Base-by-base conservation (phyloP, 2,888 invertebrate species). In the Phengaris arion region DNA sequence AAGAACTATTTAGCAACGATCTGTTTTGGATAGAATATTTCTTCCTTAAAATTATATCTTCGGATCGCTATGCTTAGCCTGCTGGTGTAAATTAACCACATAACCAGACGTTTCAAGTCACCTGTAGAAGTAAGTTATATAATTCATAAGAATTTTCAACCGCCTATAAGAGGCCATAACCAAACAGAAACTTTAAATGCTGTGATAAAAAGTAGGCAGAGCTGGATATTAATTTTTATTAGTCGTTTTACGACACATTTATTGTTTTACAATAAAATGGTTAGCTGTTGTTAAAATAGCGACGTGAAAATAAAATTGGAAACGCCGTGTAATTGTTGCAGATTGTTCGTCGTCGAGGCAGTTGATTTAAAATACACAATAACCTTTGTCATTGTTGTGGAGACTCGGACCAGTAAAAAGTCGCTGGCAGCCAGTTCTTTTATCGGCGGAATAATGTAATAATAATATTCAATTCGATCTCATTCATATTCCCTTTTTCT, bases 401-500 rank as follows among this genome's bases (percentile, higher is more conserved):
- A 12, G 52, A 87, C 88, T 86, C 86, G 84, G 87, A 86, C 86
- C 85, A 85, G 85, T 84, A 92, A 92, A 92, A 93, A 92, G 89
- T 87, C 87, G 92, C 92, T 92, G 92, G 93, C 91, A 92, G 90
- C 87, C 84, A 85, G 84, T 83, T 87, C 90, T 90, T 91, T 91
- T 90, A 90, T 90, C 89, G 92, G 84, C 86, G 88, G 87, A 88
- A 88, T 87, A 87, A 87, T 85, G 88, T 92, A 92, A 93, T 92
- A 93, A 91, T 91, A 93, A 90, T 90, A 89, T 86, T 90, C 89
- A 89, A 90, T 90, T 90, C 90, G 83, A 82, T 83, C 84, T 84
- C 92, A 87, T 92, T 93, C 90, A 89, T 92, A 91, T 92, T 89
- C 87, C 87, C 86, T 87, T 89, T 91, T 89, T 88, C 87, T 86